Evolutionary conservation across 2,113 vertebrate species (phyloP).

Genomic region (Butorides virescens): DNA sequence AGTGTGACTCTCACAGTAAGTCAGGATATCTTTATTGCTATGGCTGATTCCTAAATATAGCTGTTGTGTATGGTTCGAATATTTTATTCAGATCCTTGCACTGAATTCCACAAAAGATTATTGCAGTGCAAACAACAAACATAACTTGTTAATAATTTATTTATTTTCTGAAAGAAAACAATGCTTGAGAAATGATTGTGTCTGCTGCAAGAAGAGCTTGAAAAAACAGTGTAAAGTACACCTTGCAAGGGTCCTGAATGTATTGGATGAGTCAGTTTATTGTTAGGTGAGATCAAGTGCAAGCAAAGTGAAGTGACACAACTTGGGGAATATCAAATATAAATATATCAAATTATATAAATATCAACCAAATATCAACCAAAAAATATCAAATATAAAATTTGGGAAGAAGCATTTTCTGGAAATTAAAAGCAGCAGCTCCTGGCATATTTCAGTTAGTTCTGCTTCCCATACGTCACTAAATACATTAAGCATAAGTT

Average conservation of each 20-base stretch:
- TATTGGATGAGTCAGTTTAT: not conserved
- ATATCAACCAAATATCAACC: too few species aligned
- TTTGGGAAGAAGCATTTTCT: not conserved
- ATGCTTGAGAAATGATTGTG: not conserved
- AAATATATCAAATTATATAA: too few species aligned
- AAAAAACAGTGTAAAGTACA: not conserved
- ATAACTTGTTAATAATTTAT: not conserved
- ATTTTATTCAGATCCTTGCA: not conserved
- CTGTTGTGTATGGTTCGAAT: not conserved
- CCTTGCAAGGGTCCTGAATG: not conserved
- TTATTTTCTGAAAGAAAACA: not conserved
- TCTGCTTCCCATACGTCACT: not conserved
- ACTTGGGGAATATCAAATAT: not conserved
- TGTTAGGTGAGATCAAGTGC: not conserved
- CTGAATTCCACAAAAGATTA: not conserved
- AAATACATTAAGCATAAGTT: not conserved
- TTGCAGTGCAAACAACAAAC: not conserved
- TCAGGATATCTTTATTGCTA: not conserved
- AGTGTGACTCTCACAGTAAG: not conserved
- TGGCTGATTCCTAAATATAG: conserved; percentile 6
- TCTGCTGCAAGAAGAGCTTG: not conserved
- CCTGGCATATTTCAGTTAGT: not conserved
- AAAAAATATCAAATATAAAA: not conserved
- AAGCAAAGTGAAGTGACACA: not conserved
- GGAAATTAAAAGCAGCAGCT: not conserved